Evolutionary conservation across 2,888 invertebrate species (phyloP), one percentile per base, ranked within the genome.

Genomic region (Kryphioiulus occultus): DNA sequence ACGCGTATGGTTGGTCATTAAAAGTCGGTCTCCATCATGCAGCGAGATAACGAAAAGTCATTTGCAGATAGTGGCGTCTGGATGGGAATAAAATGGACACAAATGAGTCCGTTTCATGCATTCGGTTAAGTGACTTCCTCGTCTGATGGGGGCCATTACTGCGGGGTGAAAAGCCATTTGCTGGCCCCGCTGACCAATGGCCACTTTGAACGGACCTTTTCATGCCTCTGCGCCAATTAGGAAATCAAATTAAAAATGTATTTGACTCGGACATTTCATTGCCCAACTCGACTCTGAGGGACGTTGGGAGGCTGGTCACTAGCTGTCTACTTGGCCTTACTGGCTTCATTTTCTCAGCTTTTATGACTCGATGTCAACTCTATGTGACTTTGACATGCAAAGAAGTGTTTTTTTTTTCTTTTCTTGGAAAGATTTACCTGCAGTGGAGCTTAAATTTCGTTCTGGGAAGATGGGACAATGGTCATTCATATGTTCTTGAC

Each of bases 1-100:
- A 59, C 59, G 59, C 59, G 22, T 59, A 59, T 59, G 59, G 59
- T 22, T 22, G 59, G 59, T 59, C 59, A 59, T 59, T 59, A 59
- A 59, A 59, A 22, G 22, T 59, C 22, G 59, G 59, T 59, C 59
- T 59, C 59, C 59, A 59, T 59, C 59, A 59, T 59, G 59, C 59
- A 59, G 22, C 59, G 59, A 59, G 59, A 59, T 59, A 59, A 59
- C 59, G 59, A 59, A 59, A 59, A 59, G 59, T 59, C 59, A 59
- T 59, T 59, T 59, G 59, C 59, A 59, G 59, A 59, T 59, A 59
- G 59, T 59, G 59, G 59, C 59, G 59, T 59, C 59, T 59, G 59
- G 59, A 59, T 59, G 59, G 59, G 59, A 59, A 59, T 59, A 59
- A 59, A 59, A 59, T 59, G 59, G 59, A 59, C 59, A 59, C 59